Evolutionary conservation across 1,140 invertebrate species (phyloP).

Genomic region (Ridgeia piscesae): DNA sequence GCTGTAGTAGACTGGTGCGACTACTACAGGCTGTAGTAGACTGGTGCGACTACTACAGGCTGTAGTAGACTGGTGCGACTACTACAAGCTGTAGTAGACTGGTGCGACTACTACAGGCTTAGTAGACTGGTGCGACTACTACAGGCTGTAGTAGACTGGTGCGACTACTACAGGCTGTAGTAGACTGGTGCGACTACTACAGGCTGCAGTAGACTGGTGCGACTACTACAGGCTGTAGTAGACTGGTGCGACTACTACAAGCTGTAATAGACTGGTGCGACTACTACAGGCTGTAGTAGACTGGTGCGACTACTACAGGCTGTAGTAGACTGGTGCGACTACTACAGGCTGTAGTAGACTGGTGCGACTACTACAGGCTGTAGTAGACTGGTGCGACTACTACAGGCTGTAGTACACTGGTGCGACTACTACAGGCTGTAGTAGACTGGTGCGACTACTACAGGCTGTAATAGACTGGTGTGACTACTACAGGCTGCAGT

Average conservation of each 20-base stretch:
- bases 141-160: slow-evolving; percentile 10
- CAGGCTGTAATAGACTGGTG: slow-evolving; percentile 7
- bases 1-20: slow-evolving; percentile 13
- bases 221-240: background rate
- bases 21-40: background rate
- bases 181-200: background rate
- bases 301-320: background rate
- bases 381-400: slow-evolving; percentile 8
- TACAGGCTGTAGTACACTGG: slow-evolving; percentile 7
- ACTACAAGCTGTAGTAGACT: slow-evolving; percentile 1
- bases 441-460: background rate
- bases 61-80: slow-evolving; percentile 12
- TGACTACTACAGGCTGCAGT: background rate
- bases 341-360: slow-evolving; percentile 1
- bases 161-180: background rate
- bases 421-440: background rate
- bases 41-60: background rate
- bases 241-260: background rate
- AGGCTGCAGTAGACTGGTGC: slow-evolving; percentile 1
- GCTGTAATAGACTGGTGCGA: slow-evolving; percentile 13
- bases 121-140: background rate
- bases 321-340: slow-evolving; percentile 12
- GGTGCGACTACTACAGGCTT: background rate
- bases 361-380: background rate
- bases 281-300: background rate